Conservation (phyloP, 2,888 invertebrate genomes). For the Drosophila antonietae region DNA sequence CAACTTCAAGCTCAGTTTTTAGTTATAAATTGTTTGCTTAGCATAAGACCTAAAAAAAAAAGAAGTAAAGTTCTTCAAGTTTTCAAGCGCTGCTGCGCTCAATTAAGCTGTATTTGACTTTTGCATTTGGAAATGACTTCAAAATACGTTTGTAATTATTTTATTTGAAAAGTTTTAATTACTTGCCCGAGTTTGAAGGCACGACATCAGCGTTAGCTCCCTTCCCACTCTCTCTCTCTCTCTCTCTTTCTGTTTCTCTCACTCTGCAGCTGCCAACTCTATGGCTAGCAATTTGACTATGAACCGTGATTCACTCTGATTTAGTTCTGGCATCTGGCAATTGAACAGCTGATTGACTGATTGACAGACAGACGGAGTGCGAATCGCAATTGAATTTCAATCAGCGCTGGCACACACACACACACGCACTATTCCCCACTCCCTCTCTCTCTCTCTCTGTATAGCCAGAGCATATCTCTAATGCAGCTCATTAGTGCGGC, state of each 20-base stretch:
- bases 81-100: slow-evolving; percentile 36
- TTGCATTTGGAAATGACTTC: slow-evolving; percentile 66
- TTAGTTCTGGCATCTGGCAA: slow-evolving; percentile 28
- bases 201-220: slow-evolving; percentile 11
- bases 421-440: not conserved
- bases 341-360: slow-evolving; percentile 41
- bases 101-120: slow-evolving; percentile 73
- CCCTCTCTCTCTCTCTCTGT: not conserved
- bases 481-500: slow-evolving; percentile 61
- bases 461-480: not conserved
- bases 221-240: not conserved
- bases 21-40: slow-evolving; percentile 29
- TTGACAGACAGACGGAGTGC: slow-evolving; percentile 30
- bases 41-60: slow-evolving; percentile 7
- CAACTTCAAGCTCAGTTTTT: not conserved
- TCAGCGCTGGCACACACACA: slow-evolving; percentile 21
- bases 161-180: slow-evolving; percentile 79
- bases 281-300: slow-evolving; percentile 23
- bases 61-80: slow-evolving; percentile 37
- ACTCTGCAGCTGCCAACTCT: slow-evolving; percentile 19
- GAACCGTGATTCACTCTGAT: not conserved
- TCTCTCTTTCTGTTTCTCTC: not conserved
- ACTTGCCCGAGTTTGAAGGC: slow-evolving; percentile 56
- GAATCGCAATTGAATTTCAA: slow-evolving; percentile 57
- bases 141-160: slow-evolving; percentile 72